Conservation (phyloP, 2,888 invertebrate genomes). For the Caenorhabditis becei region DNA sequence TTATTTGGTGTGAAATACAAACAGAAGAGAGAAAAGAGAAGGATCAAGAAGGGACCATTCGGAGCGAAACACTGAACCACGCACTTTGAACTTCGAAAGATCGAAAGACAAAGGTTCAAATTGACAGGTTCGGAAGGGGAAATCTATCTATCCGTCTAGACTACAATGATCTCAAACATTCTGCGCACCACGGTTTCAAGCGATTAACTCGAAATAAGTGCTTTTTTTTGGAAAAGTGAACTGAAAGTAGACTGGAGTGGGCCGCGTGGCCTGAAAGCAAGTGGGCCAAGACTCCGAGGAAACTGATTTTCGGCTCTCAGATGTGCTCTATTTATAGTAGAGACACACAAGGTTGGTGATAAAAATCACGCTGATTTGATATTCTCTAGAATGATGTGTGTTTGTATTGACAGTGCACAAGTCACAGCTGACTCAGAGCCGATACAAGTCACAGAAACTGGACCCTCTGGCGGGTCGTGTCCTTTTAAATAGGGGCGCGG, state of each 20-base stretch:
- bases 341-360: too few species aligned
- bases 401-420: conserved; percentile 29
- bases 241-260: too few species aligned
- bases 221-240: neutral
- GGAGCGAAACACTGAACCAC: conserved; percentile 1
- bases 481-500: conserved; percentile 30
- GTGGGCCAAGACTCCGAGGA: too few species aligned
- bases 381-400: conserved; percentile 32
- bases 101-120: conserved; percentile 15
- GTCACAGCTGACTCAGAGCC: conserved; percentile 30
- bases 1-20: conserved; percentile 30
- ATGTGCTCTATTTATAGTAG: too few species aligned
- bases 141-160: too few species aligned
- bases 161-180: conserved; percentile 38
- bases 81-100: neutral
- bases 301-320: too few species aligned
- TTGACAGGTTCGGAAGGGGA: neutral
- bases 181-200: too few species aligned
- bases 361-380: conserved; percentile 19
- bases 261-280: too few species aligned
- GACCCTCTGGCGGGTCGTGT: neutral
- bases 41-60: neutral
- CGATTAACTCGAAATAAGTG: neutral
- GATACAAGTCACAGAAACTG: conserved; percentile 24
- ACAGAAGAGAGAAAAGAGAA: neutral